Evolutionary conservation across 64 coral and sea anemone species (phyloP).

Genomic region (Exaiptasia diaphana): DNA sequence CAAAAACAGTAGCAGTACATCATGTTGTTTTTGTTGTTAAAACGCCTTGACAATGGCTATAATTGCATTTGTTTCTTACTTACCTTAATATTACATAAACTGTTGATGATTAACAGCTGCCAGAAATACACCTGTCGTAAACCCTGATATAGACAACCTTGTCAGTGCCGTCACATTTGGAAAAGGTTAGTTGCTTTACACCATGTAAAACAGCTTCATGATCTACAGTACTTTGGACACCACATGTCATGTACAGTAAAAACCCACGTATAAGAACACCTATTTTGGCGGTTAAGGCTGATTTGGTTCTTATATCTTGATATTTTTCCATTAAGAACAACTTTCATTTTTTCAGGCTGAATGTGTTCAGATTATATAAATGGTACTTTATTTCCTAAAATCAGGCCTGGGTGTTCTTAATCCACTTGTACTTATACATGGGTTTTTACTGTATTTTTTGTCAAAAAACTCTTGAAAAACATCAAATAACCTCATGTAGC

Average conservation of each 20-base stretch:
- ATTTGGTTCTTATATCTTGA: background rate
- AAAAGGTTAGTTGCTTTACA: conserved; percentile 54
- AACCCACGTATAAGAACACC: background rate
- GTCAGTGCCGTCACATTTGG: conserved; percentile 91
- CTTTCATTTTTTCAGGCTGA: background rate
- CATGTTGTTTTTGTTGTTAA: too few species aligned
- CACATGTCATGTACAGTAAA: background rate
- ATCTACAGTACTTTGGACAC: background rate
- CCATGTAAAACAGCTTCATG: background rate
- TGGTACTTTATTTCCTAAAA: too few species aligned
- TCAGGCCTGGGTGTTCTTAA: too few species aligned
- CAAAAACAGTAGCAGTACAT: too few species aligned
- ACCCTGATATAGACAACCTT: conserved; percentile 78
- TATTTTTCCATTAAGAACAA: background rate
- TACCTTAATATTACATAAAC: too few species aligned
- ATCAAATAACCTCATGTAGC: too few species aligned
- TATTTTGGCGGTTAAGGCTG: background rate
- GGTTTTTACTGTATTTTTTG: too few species aligned
- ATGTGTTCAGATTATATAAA: background rate
- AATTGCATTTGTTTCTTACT: too few species aligned
- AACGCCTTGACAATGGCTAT: too few species aligned
- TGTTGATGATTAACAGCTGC: conserved; percentile 51
- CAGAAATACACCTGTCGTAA: conserved; percentile 57
- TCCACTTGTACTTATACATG: too few species aligned
- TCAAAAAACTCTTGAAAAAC: too few species aligned